Percentiles rank a stretch among this genome's conserved stretches.
Conservation (phyloP, 2,113 vertebrate species). For the Indicator maculatus region DNA sequence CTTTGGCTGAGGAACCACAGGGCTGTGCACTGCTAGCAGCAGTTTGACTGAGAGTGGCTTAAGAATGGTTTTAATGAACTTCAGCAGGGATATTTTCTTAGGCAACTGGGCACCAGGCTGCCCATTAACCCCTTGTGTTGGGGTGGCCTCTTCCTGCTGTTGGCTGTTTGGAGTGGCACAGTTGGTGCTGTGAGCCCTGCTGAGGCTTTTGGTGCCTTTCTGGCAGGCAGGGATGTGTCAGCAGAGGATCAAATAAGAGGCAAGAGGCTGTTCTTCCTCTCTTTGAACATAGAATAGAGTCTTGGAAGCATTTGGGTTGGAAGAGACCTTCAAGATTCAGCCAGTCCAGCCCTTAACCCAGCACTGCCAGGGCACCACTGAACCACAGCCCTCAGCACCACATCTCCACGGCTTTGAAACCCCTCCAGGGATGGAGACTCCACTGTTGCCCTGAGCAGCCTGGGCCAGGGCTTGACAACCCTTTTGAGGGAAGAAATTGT, state of each 20-base stretch:
- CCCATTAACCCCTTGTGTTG: background rate
- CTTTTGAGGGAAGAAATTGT: too few species aligned
- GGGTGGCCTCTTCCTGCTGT: background rate
- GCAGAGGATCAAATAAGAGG: background rate
- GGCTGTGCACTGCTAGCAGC: background rate
- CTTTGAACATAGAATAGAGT: too few species aligned
- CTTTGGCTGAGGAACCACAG: background rate
- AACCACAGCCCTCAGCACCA: too few species aligned
- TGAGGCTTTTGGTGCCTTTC: background rate
- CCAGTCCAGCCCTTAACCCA: too few species aligned
- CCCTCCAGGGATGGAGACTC: too few species aligned
- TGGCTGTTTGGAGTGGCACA: background rate
- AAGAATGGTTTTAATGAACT: background rate
- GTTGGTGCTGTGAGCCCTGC: background rate
- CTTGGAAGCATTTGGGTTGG: too few species aligned
- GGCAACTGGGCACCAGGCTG: background rate
- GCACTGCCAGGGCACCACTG: too few species aligned
- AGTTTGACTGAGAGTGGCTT: background rate
- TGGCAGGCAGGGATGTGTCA: background rate
- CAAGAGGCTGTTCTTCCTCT: too few species aligned
- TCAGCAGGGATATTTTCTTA: background rate
- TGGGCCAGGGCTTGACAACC: too few species aligned
- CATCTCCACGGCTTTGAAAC: too few species aligned
- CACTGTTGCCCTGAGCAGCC: too few species aligned
- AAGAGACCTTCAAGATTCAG: too few species aligned